Evolutionary conservation across 2,797 vertebrate genomes (phyloP).

Genomic region (Acridotheres tristis): DNA sequence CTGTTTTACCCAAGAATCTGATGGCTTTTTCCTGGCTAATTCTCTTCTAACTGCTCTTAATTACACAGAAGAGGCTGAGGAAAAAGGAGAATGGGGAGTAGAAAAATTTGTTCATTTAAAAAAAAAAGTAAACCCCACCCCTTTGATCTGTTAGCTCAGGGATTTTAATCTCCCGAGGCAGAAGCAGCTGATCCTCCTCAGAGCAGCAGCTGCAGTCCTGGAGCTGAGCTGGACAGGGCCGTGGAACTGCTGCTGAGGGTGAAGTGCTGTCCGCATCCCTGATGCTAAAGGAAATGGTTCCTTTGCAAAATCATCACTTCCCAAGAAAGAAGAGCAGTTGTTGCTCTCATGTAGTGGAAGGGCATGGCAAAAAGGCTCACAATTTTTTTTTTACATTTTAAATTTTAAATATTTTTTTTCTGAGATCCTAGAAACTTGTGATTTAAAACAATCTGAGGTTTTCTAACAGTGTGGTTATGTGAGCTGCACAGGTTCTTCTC

Average conservation of each 20-base stretch:
- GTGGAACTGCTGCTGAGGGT: accelerated
- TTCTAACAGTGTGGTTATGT: not conserved
- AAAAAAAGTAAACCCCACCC: accelerated
- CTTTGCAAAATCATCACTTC: not conserved
- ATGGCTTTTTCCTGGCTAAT: not conserved
- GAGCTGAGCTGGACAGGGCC: not conserved
- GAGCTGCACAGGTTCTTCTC: not conserved
- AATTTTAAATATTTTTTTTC: too few species aligned
- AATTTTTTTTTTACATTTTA: too few species aligned
- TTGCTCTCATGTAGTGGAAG: accelerated
- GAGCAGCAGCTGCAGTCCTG: accelerated
- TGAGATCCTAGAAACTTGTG: not conserved
- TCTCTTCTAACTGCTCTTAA: not conserved
- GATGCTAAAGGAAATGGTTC: not conserved
- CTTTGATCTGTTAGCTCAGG: accelerated
- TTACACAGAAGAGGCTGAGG: not conserved
- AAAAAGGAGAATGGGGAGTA: not conserved
- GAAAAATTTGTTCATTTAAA: not conserved
- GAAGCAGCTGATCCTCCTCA: not conserved
- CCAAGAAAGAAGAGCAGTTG: not conserved
- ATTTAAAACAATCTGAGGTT: not conserved
- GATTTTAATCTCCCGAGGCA: not conserved
- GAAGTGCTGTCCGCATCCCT: accelerated
- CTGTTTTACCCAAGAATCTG: not conserved
- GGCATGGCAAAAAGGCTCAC: not conserved